Evolutionary conservation across 2,888 invertebrate genomes (phyloP).

Genomic region (Drosophila infuscata): DNA sequence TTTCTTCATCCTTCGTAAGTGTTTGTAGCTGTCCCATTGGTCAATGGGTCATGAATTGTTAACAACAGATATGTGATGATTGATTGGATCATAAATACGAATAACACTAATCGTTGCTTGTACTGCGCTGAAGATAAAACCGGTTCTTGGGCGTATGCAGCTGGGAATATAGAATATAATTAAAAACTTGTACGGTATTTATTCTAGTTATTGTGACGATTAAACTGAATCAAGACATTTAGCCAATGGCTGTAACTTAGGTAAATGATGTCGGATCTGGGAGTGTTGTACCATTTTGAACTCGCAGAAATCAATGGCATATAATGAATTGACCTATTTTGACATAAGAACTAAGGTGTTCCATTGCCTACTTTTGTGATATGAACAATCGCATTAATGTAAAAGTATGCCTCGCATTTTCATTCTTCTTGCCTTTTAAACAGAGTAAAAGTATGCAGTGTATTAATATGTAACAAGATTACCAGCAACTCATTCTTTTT

Average conservation of each 20-base stretch:
- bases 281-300: background rate
- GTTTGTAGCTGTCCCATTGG: conserved; percentile 59
- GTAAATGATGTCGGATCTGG: background rate
- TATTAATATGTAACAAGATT: background rate
- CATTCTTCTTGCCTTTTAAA: conserved; percentile 1
- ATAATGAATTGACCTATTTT: background rate
- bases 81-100: conserved; percentile 4
- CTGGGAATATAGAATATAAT: background rate
- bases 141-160: background rate
- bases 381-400: background rate
- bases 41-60: conserved; percentile 38
- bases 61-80: conserved; percentile 22
- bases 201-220: background rate
- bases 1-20: conserved; percentile 20
- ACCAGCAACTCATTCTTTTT: background rate
- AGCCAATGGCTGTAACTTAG: background rate
- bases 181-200: background rate
- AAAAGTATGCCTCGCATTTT: conserved; percentile 6
- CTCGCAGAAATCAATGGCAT: background rate
- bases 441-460: conserved; percentile 13
- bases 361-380: conserved; percentile 3
- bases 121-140: background rate
- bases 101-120: background rate
- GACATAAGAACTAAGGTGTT: background rate
- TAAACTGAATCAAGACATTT: background rate